phyloP scores from a whole-genome alignment of 2,888 invertebrate genomes.

The Synergus japonicus region DNA sequence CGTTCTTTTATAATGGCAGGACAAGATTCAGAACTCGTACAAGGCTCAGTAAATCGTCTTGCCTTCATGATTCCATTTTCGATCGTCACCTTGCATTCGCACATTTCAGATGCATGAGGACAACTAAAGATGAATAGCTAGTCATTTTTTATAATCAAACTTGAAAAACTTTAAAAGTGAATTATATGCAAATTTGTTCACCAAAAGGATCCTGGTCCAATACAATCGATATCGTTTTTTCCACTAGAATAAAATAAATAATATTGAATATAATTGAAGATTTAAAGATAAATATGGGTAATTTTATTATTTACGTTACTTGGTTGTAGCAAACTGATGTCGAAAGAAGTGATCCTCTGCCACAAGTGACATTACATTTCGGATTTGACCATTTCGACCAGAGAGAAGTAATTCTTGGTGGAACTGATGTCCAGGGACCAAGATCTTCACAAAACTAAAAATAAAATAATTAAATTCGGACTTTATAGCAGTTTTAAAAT shows the following conservation, averaged over 20 bases:
- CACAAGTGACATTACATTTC: conserved; percentile 63
- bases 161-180: conserved; percentile 42
- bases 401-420: conserved; percentile 68
- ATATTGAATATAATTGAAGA: neutral
- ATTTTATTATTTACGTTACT: conserved; percentile 70
- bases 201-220: conserved; percentile 77
- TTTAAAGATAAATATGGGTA: neutral
- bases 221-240: conserved; percentile 72
- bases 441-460: conserved; percentile 74
- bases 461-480: neutral
- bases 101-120: conserved; percentile 60
- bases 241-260: conserved; percentile 63
- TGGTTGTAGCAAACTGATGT: conserved; percentile 73
- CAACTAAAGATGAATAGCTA: conserved; percentile 64
- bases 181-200: conserved; percentile 54
- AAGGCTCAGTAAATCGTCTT: conserved; percentile 57
- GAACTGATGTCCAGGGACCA: conserved; percentile 65
- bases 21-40: conserved; percentile 49
- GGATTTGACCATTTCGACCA: conserved; percentile 75
- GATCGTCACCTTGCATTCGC: conserved; percentile 63
- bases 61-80: conserved; percentile 53
- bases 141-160: neutral
- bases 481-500: too few relatives aligned
- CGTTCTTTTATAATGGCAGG: neutral
- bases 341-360: conserved; percentile 63